Conservation (phyloP, 1,140 invertebrate genomes). For the Drosophila sechellia region DNA sequence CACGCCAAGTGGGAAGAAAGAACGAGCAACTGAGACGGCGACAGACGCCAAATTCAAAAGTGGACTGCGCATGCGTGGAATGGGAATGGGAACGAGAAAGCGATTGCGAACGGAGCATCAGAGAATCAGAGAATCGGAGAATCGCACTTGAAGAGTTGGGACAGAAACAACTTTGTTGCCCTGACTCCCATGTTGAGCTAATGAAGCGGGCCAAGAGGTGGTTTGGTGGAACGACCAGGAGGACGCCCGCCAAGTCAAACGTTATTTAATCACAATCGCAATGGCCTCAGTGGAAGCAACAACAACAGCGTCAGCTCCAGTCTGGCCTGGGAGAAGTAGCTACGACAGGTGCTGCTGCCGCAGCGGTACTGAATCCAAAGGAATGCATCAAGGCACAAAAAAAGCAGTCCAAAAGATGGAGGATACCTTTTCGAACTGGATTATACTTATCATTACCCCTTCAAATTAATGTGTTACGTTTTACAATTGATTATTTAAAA, state of each 20-base stretch:
- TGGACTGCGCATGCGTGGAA: constrained; percentile 76
- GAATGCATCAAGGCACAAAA: constrained; percentile 60
- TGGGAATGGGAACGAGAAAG: constrained; percentile 63
- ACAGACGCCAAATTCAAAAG: constrained; percentile 78
- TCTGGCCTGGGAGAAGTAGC: constrained; percentile 29
- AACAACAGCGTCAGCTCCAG: constrained; percentile 26
- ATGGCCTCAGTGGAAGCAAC: constrained; percentile 41
- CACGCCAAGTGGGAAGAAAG: constrained; percentile 63
- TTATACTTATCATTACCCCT: neutral
- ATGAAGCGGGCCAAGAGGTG: constrained; percentile 57
- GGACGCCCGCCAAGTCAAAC: constrained; percentile 71
- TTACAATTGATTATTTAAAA: too few species aligned
- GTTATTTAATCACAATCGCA: constrained; percentile 79
- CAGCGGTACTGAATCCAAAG: constrained; percentile 34
- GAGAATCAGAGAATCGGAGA: constrained; percentile 1
- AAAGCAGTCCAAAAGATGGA: neutral
- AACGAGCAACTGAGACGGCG: constrained; percentile 28
- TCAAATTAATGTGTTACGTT: too few species aligned
- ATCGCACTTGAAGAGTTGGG: neutral
- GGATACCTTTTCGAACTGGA: neutral
- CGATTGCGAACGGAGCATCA: neutral
- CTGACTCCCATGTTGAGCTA: constrained; percentile 57
- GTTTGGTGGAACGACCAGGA: constrained; percentile 12
- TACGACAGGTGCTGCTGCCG: constrained; percentile 31
- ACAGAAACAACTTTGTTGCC: constrained; percentile 45